Conservation (phyloP, 2,888 invertebrate species). For the Drosophila fulvimacula region DNA sequence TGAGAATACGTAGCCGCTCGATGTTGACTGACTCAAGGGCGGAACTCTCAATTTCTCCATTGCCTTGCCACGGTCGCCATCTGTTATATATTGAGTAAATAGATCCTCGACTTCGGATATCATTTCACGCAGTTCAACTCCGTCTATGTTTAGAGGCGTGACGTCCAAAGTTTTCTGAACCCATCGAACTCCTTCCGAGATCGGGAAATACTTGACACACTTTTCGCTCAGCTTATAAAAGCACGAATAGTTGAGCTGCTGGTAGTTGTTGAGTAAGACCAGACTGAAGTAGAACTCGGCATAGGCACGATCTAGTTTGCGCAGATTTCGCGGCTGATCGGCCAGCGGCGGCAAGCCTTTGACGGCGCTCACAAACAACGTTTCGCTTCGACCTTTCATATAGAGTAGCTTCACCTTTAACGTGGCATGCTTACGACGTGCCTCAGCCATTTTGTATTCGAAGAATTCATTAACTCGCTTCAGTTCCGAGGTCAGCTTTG, state of each 20-base stretch:
- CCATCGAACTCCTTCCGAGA: slow-evolving; percentile 94
- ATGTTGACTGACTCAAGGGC: slow-evolving; percentile 92
- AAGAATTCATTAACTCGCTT: slow-evolving; percentile 98
- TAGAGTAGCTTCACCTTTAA: slow-evolving; percentile 86
- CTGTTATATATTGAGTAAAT: slow-evolving; percentile 92
- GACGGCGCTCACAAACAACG: not conserved
- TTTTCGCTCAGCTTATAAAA: slow-evolving; percentile 99
- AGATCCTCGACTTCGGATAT: slow-evolving; percentile 92
- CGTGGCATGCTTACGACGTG: slow-evolving; percentile 94
- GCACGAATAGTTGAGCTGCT: slow-evolving; percentile 97
- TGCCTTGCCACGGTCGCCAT: slow-evolving; percentile 95
- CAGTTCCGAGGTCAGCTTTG: slow-evolving; percentile 94
- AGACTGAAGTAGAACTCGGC: slow-evolving; percentile 98
- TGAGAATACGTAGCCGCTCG: slow-evolving; percentile 97
- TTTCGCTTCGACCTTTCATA: not conserved
- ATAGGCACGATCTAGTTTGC: slow-evolving; percentile 92
- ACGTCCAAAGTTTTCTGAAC: slow-evolving; percentile 92
- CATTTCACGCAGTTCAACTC: slow-evolving; percentile 86
- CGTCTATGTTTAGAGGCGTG: slow-evolving; percentile 10
- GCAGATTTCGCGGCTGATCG: slow-evolving; percentile 32
- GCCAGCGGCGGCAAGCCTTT: slow-evolving; percentile 32
- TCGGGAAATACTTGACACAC: slow-evolving; percentile 94
- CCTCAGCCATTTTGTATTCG: slow-evolving; percentile 97
- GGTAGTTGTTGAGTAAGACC: slow-evolving; percentile 97
- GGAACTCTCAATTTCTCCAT: slow-evolving; percentile 99